These are phyloP conservation scores for Tichodroma muraria DNA, from an alignment of 2,113 vertebrate species.

Conservation along the genomic window DNA sequence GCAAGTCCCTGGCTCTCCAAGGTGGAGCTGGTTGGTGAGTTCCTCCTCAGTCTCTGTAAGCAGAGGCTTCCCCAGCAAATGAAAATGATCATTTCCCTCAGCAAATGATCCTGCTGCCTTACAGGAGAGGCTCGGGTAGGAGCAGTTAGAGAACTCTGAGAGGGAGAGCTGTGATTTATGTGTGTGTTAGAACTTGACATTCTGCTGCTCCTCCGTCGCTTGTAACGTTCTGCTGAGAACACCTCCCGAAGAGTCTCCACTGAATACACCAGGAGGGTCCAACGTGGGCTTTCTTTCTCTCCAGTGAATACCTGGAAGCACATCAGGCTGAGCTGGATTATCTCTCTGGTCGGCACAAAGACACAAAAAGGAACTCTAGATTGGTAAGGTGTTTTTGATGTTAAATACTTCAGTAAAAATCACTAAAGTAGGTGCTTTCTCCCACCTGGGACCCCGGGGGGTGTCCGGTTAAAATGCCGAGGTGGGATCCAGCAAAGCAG, in stretches of 20 bases:
- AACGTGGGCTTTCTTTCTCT: neutral
- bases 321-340: conserved; percentile 90
- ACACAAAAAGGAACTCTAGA: conserved; percentile 88
- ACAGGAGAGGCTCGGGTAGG: neutral
- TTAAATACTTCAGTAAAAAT: neutral
- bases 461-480: neutral
- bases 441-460: neutral
- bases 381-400: conserved; percentile 74
- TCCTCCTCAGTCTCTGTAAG: neutral
- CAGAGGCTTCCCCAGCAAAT: neutral
- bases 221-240: neutral
- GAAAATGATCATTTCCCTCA: too few relatives aligned
- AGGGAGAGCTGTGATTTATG: neutral
- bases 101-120: neutral
- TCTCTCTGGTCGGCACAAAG: conserved; percentile 82
- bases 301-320: conserved; percentile 82
- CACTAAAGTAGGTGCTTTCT: neutral
- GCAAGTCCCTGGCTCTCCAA: neutral
- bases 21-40: neutral
- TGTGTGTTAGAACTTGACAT: neutral
- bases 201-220: neutral
- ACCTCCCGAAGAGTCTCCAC: neutral
- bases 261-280: neutral
- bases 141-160: neutral
- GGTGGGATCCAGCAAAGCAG: neutral